phyloP scores from a whole-genome alignment of 2,888 invertebrate species.

The Polymixis lichenea region DNA sequence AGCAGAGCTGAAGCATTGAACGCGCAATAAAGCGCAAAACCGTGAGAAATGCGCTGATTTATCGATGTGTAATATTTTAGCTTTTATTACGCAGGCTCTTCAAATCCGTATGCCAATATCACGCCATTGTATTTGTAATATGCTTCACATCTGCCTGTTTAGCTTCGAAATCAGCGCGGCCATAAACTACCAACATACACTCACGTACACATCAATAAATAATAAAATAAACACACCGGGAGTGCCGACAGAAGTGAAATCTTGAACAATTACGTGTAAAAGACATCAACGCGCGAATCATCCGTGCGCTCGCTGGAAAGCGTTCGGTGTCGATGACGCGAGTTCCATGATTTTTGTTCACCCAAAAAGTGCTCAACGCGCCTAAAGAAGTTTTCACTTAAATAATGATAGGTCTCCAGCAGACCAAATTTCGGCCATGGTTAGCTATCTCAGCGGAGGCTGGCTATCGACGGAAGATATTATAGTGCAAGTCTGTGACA shows the following conservation, averaged over 20 bases:
- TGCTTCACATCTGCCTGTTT: slow-evolving; percentile 8
- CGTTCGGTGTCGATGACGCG: no score
- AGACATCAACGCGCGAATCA: no score
- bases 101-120: slow-evolving; percentile 10
- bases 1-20: slow-evolving; percentile 14
- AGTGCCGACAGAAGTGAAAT: no score
- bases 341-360: no score
- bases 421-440: neutral
- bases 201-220: neutral
- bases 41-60: slow-evolving; percentile 31
- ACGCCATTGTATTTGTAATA: slow-evolving; percentile 14
- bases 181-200: slow-evolving; percentile 1
- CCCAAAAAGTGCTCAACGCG: no score
- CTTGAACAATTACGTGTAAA: no score
- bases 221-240: no score
- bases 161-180: neutral
- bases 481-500: no score
- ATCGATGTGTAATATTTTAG: slow-evolving; percentile 10
- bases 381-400: no score
- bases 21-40: slow-evolving; percentile 38
- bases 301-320: no score
- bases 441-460: no score
- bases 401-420: neutral
- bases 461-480: no score
- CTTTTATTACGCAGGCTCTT: slow-evolving; percentile 2